phyloP scores from a whole-genome alignment of 2,888 invertebrate genomes.

The Drosophila infuscata region DNA sequence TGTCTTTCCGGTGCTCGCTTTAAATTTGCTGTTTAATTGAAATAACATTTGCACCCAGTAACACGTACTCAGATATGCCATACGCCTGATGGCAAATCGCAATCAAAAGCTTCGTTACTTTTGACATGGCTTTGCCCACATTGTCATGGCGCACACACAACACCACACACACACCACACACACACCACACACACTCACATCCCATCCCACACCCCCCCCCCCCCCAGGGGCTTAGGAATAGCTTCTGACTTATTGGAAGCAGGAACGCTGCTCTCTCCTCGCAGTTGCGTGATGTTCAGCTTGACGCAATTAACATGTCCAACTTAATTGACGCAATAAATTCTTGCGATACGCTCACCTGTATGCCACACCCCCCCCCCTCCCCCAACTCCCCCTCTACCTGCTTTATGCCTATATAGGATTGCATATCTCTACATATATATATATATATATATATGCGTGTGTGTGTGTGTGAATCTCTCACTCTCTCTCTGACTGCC shows the following conservation, averaged over 20 bases:
- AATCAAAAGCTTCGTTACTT: constrained; percentile 72
- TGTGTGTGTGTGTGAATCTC: constrained; percentile 6
- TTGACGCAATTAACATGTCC: constrained; percentile 82
- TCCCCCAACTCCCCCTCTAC: background rate
- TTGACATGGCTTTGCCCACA: constrained; percentile 62
- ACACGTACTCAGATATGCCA: constrained; percentile 36
- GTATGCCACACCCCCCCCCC: background rate
- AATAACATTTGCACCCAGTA: constrained; percentile 62
- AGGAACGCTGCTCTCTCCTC: constrained; percentile 11
- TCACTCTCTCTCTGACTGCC: constrained; percentile 9
- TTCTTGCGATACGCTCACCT: constrained; percentile 65
- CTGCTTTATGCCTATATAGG: constrained; percentile 1
- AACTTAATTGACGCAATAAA: constrained; percentile 82
- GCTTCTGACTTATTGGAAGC: constrained; percentile 23
- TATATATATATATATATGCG: background rate
- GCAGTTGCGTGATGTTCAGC: constrained; percentile 79
- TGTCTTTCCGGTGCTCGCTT: background rate
- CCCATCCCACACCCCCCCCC: too few species aligned
- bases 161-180: constrained; percentile 17
- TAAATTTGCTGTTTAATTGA: constrained; percentile 65
- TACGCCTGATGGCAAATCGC: constrained; percentile 44
- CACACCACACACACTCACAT: background rate
- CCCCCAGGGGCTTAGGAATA: background rate
- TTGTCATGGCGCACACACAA: constrained; percentile 49
- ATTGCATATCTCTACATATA: constrained; percentile 14